Evolutionary conservation across 2,888 invertebrate genomes (phyloP), one percentile per base, ranked within the genome.

Genomic region (Pelosia muscerda): DNA sequence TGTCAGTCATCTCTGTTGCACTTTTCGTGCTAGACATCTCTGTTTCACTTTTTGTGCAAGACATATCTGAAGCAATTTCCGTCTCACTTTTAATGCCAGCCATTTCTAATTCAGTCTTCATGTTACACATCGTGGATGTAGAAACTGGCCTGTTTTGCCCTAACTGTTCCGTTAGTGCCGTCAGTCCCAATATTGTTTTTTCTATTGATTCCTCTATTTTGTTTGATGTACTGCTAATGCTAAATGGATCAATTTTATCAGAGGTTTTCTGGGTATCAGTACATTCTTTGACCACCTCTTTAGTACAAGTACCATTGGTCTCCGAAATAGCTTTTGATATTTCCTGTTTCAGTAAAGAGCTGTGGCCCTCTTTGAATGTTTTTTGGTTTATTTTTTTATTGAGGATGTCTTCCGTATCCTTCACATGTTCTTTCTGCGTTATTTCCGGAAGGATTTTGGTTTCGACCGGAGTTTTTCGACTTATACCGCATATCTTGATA

Each of bases 291-390:
- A 73, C 75, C 28, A 62, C 62, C 19, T 73, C 73, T 28, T 66
- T 67, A 5, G 26, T 19, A 22, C 53, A 53, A 19, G 34, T 34
- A 13, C 77, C 80, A 62, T 81, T 81, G 1, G 72, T 64, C n/a
- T 69, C 75, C 15, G 63, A 71, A 28, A 66, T 71, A 19, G 77
- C 81, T 34, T 76, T 76, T 15, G 86, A 62, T 9, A 85, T 54
- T 75, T 88, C 86, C 55, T 86, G 82, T 71, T 83, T 87, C 25
- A 88, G 62, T 57, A 86, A 73, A 66, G 84, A 77, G 62, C 85
- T 81, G 66, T 88, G 83, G 5, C 86, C 86, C 74, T 86, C 87
- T 77, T 80, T 86, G 23, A 82, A 69, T 76, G 3, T 22, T 49
- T 42, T 19, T 49, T 26, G 42, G 9, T 26, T 28, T n/a, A 25